Percentiles rank a stretch among this genome's conserved stretches.
phyloP scores from a whole-genome alignment of 1,140 invertebrate genomes.

The Neodiprion pinetum region DNA sequence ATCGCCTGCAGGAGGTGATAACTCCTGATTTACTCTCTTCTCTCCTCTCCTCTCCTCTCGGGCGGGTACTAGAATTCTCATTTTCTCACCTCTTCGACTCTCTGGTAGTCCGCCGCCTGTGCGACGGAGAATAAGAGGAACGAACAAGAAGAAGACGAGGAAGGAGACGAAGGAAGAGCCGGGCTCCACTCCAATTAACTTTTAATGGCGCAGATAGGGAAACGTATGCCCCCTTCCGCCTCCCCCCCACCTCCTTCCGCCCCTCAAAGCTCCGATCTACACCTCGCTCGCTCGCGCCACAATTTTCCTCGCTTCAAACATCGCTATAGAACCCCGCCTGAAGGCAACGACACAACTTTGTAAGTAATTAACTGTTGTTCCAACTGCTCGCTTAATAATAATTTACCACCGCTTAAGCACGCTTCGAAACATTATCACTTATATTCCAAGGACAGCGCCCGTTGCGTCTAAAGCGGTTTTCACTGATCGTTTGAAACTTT shows the following conservation, averaged over 20 bases:
- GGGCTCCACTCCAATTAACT: slow-evolving; percentile 56
- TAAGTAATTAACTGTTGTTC: slow-evolving; percentile 55
- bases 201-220: slow-evolving; percentile 55
- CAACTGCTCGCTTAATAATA: slow-evolving; percentile 56
- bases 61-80: slow-evolving; percentile 37
- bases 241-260: slow-evolving; percentile 15
- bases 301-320: no score
- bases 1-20: slow-evolving; percentile 47
- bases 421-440: not conserved
- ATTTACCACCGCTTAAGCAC: slow-evolving; percentile 45
- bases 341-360: slow-evolving; percentile 48
- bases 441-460: not conserved
- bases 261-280: slow-evolving; percentile 14
- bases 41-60: slow-evolving; percentile 23
- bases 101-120: no score
- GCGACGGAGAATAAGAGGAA: no score
- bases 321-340: slow-evolving; percentile 15
- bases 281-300: no score
- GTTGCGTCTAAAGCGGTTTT: no score
- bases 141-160: not conserved
- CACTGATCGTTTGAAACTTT: no score
- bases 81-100: slow-evolving; percentile 42
- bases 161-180: slow-evolving; percentile 10
- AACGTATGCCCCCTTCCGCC: slow-evolving; percentile 38
- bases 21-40: slow-evolving; percentile 49